These are phyloP conservation scores for Leucania comma DNA, from an alignment of 2,888 invertebrate species.

Conservation along the genomic window DNA sequence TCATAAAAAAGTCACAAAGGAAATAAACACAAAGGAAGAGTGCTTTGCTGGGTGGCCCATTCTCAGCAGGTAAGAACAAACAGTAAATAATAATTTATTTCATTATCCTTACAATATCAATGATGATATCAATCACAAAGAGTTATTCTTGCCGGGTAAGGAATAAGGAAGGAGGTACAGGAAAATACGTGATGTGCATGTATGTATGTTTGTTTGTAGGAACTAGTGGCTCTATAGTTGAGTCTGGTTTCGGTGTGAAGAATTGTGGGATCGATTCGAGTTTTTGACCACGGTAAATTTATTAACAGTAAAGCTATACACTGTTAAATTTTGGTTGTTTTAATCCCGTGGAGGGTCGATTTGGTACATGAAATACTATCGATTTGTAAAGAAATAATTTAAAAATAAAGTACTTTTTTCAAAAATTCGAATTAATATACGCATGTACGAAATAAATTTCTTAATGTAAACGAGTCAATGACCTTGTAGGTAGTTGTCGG, in stretches of 20 bases:
- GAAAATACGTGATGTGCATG: slow-evolving; percentile 52
- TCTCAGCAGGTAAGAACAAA: slow-evolving; percentile 19
- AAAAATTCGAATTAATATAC: no score
- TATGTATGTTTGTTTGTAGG: neutral
- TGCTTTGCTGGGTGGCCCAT: neutral
- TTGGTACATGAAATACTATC: no score
- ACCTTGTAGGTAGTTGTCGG: no score
- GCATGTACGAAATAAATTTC: no score
- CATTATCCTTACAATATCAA: slow-evolving; percentile 51
- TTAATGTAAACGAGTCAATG: no score
- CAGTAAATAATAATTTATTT: slow-evolving; percentile 21
- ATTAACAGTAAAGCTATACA: no score
- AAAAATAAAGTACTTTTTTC: no score
- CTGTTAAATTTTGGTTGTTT: no score
- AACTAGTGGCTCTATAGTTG: neutral
- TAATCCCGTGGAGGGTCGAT: no score
- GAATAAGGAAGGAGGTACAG: slow-evolving; percentile 49
- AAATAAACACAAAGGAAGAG: slow-evolving; percentile 17
- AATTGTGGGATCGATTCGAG: neutral
- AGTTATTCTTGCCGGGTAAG: slow-evolving; percentile 43
- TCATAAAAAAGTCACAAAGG: neutral
- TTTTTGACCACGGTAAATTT: neutral
- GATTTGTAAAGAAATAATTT: no score
- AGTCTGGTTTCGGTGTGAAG: neutral
- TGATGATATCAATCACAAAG: slow-evolving; percentile 57